Percentiles rank a stretch among this genome's conserved stretches.
phyloP scores from a whole-genome alignment of 2,888 invertebrate species.

The Plebejus melissa region DNA sequence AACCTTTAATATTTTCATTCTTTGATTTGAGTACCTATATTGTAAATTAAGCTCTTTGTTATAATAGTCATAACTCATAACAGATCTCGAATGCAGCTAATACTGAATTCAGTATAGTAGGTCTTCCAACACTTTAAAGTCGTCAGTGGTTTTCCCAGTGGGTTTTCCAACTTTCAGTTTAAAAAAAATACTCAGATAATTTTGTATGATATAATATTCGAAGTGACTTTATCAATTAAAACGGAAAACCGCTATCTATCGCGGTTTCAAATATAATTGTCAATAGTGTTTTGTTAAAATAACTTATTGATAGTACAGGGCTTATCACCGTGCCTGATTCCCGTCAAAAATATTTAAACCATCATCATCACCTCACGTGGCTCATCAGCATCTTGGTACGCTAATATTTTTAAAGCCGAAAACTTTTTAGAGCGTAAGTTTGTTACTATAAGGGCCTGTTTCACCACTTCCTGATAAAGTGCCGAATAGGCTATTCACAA shows the following conservation, averaged over 20 bases:
- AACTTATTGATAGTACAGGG: conserved; percentile 4
- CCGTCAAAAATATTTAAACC: not conserved
- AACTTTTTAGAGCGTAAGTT: too few species aligned
- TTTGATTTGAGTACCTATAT: too few species aligned
- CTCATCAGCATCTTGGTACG: not conserved
- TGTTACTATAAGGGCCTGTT: too few species aligned
- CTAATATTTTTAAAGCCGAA: not conserved
- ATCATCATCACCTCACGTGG: not conserved
- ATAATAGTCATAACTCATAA: not conserved
- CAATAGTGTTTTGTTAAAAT: not conserved
- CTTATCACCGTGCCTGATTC: not conserved
- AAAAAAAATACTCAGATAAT: not conserved
- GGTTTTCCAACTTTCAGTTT: not conserved
- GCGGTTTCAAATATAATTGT: conserved; percentile 6
- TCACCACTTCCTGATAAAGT: too few species aligned
- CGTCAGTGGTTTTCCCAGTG: not conserved
- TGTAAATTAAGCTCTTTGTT: too few species aligned
- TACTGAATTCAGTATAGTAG: not conserved
- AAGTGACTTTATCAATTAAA: not conserved
- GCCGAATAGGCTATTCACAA: too few species aligned
- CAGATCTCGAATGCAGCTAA: not conserved
- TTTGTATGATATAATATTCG: not conserved
- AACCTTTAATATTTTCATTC: not conserved
- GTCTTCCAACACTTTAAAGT: not conserved
- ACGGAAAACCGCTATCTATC: conserved; percentile 18